Conservation (phyloP, 2,797 vertebrate genomes). For the Crocidura indochinensis region DNA sequence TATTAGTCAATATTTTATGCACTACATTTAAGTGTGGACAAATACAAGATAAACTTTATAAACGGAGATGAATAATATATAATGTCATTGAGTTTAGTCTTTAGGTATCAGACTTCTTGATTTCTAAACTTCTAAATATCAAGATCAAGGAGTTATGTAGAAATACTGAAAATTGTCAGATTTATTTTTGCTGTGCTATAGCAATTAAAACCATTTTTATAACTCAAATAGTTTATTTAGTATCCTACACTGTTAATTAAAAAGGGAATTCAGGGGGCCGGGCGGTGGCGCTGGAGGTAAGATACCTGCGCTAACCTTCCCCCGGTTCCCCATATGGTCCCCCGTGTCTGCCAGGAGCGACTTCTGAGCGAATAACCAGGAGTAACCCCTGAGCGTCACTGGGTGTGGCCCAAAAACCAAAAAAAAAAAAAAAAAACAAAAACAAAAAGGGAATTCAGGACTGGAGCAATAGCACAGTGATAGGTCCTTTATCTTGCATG, state of each 20-base stretch:
- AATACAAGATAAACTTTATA: conserved; percentile 28
- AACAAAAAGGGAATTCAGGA: conserved; percentile 4
- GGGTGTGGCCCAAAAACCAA: too few relatives aligned
- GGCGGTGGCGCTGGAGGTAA: too few relatives aligned
- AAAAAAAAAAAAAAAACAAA: too few relatives aligned
- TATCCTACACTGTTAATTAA: conserved; percentile 46
- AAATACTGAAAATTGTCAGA: conserved; percentile 33
- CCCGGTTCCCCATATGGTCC: too few relatives aligned
- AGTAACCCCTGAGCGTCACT: too few relatives aligned
- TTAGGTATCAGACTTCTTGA: not conserved
- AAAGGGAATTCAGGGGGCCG: conserved; percentile 8
- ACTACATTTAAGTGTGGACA: not conserved
- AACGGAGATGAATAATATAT: not conserved
- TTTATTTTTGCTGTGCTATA: conserved; percentile 1
- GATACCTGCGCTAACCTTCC: too few relatives aligned
- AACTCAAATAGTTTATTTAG: conserved; percentile 49
- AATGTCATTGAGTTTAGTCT: conserved; percentile 44
- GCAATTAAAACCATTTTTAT: conserved; percentile 43
- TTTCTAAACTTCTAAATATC: conserved; percentile 30
- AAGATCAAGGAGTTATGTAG: conserved; percentile 12
- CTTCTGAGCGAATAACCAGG: too few relatives aligned
- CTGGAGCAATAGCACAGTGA: too few relatives aligned
- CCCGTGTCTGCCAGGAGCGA: too few relatives aligned
- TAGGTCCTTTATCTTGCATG: too few relatives aligned
- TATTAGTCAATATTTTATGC: not conserved